Percentiles rank a stretch among this genome's conserved stretches.
These are phyloP conservation scores for Eilema griseolum DNA, from an alignment of 2,888 invertebrate genomes.

Conservation along the genomic window DNA sequence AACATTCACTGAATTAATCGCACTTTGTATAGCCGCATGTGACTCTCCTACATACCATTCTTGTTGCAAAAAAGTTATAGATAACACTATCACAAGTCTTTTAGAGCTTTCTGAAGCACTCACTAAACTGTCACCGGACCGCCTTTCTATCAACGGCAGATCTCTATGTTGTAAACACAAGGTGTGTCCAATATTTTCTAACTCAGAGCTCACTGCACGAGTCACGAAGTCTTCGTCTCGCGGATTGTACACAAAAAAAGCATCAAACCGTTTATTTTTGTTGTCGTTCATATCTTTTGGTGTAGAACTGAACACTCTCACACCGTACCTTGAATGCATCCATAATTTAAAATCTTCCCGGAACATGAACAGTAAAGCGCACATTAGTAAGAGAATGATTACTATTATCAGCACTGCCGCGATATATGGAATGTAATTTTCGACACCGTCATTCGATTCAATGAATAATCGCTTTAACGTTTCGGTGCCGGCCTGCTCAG, in stretches of 20 bases:
- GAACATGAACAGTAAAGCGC: conserved; percentile 91
- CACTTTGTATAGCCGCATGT: conserved; percentile 92
- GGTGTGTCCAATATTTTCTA: conserved; percentile 89
- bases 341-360: conserved; percentile 92
- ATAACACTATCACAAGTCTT: conserved; percentile 92
- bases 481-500: conserved; percentile 88
- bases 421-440: conserved; percentile 91
- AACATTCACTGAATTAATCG: conserved; percentile 89
- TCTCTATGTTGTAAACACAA: conserved; percentile 91
- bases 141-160: conserved; percentile 86
- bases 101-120: conserved; percentile 88
- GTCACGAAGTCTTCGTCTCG: conserved; percentile 92
- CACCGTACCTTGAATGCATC: conserved; percentile 92
- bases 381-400: conserved; percentile 89
- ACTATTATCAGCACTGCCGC: conserved; percentile 90
- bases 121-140: conserved; percentile 84
- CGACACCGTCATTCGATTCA: conserved; percentile 89
- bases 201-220: conserved; percentile 90
- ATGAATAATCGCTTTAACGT: conserved; percentile 86
- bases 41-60: conserved; percentile 95
- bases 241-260: conserved; percentile 95
- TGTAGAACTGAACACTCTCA: conserved; percentile 90
- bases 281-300: conserved; percentile 85
- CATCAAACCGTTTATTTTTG: conserved; percentile 93
- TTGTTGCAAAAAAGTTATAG: conserved; percentile 92